phyloP scores from a whole-genome alignment of 2,113 vertebrate genomes.

The Formicarius rufipectus region DNA sequence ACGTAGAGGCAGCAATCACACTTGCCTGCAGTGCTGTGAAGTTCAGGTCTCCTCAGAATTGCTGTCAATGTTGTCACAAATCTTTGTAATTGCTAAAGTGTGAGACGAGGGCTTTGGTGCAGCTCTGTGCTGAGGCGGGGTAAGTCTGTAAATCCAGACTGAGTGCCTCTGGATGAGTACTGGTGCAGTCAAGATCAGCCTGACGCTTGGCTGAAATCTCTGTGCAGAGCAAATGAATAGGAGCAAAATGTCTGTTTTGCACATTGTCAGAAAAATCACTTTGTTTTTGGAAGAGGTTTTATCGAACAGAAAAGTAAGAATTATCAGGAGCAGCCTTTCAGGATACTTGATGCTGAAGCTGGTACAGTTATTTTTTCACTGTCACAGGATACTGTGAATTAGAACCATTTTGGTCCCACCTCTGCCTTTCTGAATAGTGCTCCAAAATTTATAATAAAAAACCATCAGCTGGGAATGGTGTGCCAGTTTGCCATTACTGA shows the following conservation, averaged over 20 bases:
- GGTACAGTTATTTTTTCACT: not conserved
- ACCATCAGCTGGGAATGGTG: not conserved
- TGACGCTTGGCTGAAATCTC: not conserved
- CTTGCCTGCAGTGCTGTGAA: not conserved
- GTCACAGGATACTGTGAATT: not conserved
- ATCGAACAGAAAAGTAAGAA: not conserved
- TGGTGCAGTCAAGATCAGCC: not conserved
- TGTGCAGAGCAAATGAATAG: not conserved
- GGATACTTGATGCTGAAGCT: not conserved
- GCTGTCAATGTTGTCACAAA: not conserved
- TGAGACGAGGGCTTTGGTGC: not conserved
- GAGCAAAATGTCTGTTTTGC: not conserved
- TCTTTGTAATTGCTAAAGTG: not conserved
- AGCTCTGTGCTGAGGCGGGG: not conserved
- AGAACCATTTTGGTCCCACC: not conserved
- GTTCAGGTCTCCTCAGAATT: not conserved
- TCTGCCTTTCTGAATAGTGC: slow-evolving; percentile 2
- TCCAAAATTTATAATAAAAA: slow-evolving; percentile 10
- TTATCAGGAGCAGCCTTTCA: not conserved
- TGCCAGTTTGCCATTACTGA: not conserved
- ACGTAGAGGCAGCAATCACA: not conserved
- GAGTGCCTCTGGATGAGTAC: not conserved
- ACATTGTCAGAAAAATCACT: slow-evolving; percentile 18
- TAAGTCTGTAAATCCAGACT: not conserved
- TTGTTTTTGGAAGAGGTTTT: not conserved